phyloP scores from a whole-genome alignment of 2,113 vertebrate species.

The Nyctereutes procyonoides region DNA sequence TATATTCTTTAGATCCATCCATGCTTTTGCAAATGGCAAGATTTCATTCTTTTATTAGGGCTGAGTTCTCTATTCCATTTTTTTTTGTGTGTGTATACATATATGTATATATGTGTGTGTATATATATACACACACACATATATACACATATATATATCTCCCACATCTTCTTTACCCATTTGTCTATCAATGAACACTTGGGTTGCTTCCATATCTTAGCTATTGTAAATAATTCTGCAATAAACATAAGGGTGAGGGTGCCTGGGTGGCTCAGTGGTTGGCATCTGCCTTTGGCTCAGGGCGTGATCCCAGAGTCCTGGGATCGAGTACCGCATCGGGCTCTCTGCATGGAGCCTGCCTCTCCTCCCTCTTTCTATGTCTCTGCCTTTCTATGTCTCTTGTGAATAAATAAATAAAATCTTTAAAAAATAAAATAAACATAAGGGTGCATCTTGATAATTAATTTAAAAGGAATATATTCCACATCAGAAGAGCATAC shows the following conservation, averaged over 20 bases:
- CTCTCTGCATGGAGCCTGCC: too few relatives aligned
- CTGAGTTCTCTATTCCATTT: not conserved
- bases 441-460: not conserved
- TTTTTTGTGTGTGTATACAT: too few relatives aligned
- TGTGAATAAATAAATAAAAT: too few relatives aligned
- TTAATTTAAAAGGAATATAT: constrained; percentile 18
- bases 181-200: not conserved
- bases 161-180: not conserved
- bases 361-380: too few relatives aligned
- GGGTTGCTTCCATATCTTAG: not conserved
- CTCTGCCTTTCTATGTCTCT: too few relatives aligned
- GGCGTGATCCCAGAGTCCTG: too few relatives aligned
- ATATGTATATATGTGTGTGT: not conserved
- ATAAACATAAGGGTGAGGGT: not conserved
- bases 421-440: not conserved
- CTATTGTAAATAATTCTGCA: not conserved
- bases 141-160: too few relatives aligned
- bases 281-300: too few relatives aligned
- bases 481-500: not conserved
- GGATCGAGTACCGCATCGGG: too few relatives aligned
- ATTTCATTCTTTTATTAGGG: not conserved
- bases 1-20: not conserved
- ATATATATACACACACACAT: not conserved
- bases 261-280: too few relatives aligned
- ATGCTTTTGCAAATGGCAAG: not conserved